Evolutionary conservation across 2,113 vertebrate genomes (phyloP).

Genomic region (Echinops telfairi): DNA sequence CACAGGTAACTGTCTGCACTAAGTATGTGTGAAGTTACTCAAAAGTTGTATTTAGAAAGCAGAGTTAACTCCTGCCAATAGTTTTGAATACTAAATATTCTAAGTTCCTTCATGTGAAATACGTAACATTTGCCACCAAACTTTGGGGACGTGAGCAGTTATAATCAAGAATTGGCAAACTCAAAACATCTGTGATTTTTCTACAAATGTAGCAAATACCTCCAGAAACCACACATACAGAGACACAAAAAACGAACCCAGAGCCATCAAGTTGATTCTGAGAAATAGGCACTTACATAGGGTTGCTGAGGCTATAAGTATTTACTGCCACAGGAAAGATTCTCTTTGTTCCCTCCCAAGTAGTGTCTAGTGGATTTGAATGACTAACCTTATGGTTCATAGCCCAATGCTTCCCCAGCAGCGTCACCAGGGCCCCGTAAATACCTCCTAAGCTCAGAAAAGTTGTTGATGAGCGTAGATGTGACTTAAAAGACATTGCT

Average conservation of each 20-base stretch:
- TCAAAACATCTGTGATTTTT: not conserved
- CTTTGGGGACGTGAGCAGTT: not conserved
- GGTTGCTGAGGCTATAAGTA: too few relatives aligned
- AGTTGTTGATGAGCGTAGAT: not conserved
- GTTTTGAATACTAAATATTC: not conserved
- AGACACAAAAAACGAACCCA: too few relatives aligned
- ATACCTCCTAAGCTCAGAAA: not conserved
- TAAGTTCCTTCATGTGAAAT: not conserved
- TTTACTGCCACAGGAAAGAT: too few relatives aligned
- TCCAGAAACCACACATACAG: not conserved
- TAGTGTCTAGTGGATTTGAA: too few relatives aligned
- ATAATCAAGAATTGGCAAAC: not conserved
- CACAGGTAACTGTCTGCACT: not conserved
- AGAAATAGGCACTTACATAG: too few relatives aligned
- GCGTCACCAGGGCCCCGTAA: not conserved
- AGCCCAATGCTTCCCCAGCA: too few relatives aligned
- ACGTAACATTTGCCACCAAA: not conserved
- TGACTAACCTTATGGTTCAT: too few relatives aligned
- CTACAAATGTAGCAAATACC: not conserved
- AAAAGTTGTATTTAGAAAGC: constrained; percentile 1
- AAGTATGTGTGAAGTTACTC: not conserved
- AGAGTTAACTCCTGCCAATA: not conserved
- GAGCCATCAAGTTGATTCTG: too few relatives aligned
- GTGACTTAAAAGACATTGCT: not conserved
- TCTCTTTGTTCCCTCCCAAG: too few relatives aligned